Base-by-base conservation (phyloP, 2,113 vertebrate species). In the Drymodes brunneopygia region DNA sequence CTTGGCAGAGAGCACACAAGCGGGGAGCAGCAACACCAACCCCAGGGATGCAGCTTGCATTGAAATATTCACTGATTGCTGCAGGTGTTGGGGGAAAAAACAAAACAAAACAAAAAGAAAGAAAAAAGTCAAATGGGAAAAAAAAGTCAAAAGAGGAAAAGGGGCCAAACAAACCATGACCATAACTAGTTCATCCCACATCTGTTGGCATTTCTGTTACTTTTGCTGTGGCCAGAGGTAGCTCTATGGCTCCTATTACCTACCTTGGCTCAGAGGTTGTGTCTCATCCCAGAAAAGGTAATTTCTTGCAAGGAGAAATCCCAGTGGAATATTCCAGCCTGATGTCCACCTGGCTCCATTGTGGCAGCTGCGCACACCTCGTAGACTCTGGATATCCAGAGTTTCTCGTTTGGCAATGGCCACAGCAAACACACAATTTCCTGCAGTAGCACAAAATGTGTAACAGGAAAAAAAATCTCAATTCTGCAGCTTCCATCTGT, bases 291-390 rank as follows among this genome's bases (percentile, higher is more conserved):
- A 99, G 82, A 96, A 96, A 79, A 99, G 97, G 35, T 98, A 94
- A 96, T 98, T 98, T 36, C 98, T 98, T 66, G 98, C 98, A 64
- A 99, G 97, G 35, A 99, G 97, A 95, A 99, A 99, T 66, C 98
- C 98, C 25, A 99, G 92, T 5, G 98, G 99, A 35, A 99, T 98
- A 92, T 98, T 99, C 99, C 99, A 99, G 80, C 99, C 99, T 2
- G 98, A 98, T 2, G 99, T 99, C 98, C 98, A 99, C 11, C 98
- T 97, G 54, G 98, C 98, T 57, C 98, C 99, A 15, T 92, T 98
- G 97, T 99, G 99, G 91, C 99, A 99, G 94, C 98, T 99, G 83
- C 97, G 98, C 13, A 28, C 92, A 56, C 98, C 98, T 85, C 62
- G 95, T 25, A 99, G 97, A 36, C 97, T 98, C 44, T 88, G 97